Percentiles rank a stretch among this genome's conserved stretches.
Conservation (phyloP, 1,140 invertebrate genomes). For the Drosophila tsacasi region DNA sequence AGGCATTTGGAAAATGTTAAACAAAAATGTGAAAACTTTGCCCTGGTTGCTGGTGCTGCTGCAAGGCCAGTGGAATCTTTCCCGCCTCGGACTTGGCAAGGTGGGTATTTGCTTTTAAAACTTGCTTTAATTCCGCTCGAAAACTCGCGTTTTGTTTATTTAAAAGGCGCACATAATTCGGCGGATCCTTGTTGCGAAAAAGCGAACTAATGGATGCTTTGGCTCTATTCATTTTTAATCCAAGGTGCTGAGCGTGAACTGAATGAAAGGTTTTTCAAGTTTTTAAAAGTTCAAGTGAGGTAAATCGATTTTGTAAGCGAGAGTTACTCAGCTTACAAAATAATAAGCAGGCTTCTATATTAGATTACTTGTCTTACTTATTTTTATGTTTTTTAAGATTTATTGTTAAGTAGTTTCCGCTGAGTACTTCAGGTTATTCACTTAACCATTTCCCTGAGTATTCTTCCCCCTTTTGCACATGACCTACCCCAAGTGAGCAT, state of each 20-base stretch:
- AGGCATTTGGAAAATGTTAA: conserved; percentile 68
- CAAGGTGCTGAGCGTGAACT: not conserved
- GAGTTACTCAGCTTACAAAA: not conserved
- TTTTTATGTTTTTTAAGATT: not conserved
- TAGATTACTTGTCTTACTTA: too few relatives aligned
- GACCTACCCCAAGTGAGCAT: conserved; percentile 16
- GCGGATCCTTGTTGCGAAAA: conserved; percentile 16
- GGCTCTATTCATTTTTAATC: not conserved
- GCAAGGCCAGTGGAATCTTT: conserved; percentile 29
- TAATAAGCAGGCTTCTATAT: too few relatives aligned
- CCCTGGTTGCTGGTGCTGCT: conserved; percentile 45
- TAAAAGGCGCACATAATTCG: conserved; percentile 50
- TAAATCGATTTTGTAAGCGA: not conserved
- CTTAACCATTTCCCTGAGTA: not conserved
- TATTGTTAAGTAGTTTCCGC: not conserved
- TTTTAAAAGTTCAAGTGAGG: not conserved
- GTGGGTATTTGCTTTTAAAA: conserved; percentile 47
- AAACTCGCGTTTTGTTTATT: conserved; percentile 54
- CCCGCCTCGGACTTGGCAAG: conserved; percentile 22
- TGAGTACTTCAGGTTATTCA: not conserved
- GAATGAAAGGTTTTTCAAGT: not conserved
- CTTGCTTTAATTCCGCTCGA: conserved; percentile 55
- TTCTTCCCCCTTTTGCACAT: not conserved
- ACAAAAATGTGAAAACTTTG: conserved; percentile 79
- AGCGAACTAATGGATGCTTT: conserved; percentile 17